phyloP scores from a whole-genome alignment of 1,140 invertebrate species.

The Lepeophtheirus salmonis region DNA sequence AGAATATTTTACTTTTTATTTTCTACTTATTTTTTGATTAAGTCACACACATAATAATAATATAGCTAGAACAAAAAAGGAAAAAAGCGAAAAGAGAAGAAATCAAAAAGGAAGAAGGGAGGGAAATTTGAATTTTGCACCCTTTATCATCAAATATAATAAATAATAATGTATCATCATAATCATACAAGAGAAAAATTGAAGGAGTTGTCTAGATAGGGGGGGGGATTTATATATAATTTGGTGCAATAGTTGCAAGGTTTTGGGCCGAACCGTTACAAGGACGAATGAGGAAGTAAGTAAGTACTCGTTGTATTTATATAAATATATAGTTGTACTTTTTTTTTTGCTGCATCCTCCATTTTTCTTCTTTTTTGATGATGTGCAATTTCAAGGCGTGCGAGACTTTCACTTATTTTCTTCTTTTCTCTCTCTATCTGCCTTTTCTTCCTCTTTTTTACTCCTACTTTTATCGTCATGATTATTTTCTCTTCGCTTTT shows the following conservation, averaged over 20 bases:
- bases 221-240: background rate
- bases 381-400: background rate
- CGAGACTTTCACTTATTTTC: background rate
- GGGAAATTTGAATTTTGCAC: too few species aligned
- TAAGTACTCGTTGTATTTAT: background rate
- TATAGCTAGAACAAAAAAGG: too few species aligned
- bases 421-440: background rate
- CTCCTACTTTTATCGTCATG: too few species aligned
- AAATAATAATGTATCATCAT: too few species aligned
- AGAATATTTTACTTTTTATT: background rate
- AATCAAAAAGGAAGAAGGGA: too few species aligned
- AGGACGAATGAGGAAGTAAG: background rate
- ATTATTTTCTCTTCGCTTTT: too few species aligned
- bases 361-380: constrained; percentile 1
- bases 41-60: too few species aligned
- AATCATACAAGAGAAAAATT: too few species aligned
- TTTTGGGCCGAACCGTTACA: background rate
- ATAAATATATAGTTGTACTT: background rate
- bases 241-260: background rate
- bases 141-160: too few species aligned
- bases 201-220: too few species aligned
- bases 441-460: background rate
- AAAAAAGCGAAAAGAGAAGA: background rate
- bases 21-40: too few species aligned
- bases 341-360: background rate